These are phyloP conservation scores for Calliphora vicina DNA, from an alignment of 1,140 invertebrate genomes.

Conservation along the genomic window DNA sequence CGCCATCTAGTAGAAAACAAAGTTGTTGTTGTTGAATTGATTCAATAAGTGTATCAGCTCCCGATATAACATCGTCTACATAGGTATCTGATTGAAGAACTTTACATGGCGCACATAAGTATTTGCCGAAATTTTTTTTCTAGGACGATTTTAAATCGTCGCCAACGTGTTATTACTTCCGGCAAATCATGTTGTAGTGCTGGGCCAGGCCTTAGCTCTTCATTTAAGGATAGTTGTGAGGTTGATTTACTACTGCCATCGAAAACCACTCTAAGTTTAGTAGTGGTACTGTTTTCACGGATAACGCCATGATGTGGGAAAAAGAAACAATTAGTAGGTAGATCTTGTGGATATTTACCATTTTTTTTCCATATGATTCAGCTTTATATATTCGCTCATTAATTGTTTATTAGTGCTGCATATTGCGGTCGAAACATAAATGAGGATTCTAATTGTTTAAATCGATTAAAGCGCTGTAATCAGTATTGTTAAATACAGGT, in stretches of 20 bases:
- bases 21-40: too few species aligned
- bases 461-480: too few species aligned
- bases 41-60: too few species aligned
- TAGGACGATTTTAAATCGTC: too few species aligned
- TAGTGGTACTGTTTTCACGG: slow-evolving; percentile 49
- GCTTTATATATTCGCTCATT: slow-evolving; percentile 9
- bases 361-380: not conserved
- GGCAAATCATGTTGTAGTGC: slow-evolving; percentile 46
- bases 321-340: slow-evolving; percentile 35
- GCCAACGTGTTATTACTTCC: slow-evolving; percentile 32
- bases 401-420: not conserved
- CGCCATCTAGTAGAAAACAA: too few species aligned
- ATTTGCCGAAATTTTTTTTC: too few species aligned
- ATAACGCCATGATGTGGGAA: slow-evolving; percentile 56
- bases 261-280: slow-evolving; percentile 50
- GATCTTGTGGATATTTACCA: slow-evolving; percentile 21
- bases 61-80: too few species aligned
- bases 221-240: slow-evolving; percentile 50
- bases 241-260: slow-evolving; percentile 44
- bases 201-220: slow-evolving; percentile 53
- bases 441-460: too few species aligned
- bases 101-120: too few species aligned
- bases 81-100: too few species aligned
- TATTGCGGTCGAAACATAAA: too few species aligned
- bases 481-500: too few species aligned